phyloP scores from a whole-genome alignment of 2,888 invertebrate genomes.

The Ornithoptera alexandrae region DNA sequence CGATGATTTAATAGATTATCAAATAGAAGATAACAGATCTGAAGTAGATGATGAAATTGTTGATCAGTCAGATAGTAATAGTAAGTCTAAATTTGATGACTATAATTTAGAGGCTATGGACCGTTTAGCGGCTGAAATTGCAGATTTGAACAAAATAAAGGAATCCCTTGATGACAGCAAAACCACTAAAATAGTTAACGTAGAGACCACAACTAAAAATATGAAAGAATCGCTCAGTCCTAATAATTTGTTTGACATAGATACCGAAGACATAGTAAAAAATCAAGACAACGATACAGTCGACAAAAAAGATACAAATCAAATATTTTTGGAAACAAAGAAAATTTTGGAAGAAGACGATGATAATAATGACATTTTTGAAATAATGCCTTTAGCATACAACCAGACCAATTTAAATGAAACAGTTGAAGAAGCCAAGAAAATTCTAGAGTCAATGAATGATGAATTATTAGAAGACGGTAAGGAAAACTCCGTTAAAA shows the following conservation, averaged over 20 bases:
- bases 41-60: slow-evolving; percentile 32
- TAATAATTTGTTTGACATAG: slow-evolving; percentile 12
- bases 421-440: slow-evolving; percentile 41
- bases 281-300: neutral
- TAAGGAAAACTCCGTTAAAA: slow-evolving; percentile 22
- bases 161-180: slow-evolving; percentile 15
- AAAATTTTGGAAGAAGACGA: slow-evolving; percentile 30
- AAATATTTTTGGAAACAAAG: slow-evolving; percentile 30
- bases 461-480: slow-evolving; percentile 22
- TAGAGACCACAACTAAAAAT: too few relatives aligned
- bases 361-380: slow-evolving; percentile 24
- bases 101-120: slow-evolving; percentile 3
- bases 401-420: slow-evolving; percentile 33
- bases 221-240: neutral
- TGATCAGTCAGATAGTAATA: slow-evolving; percentile 18
- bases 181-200: neutral
- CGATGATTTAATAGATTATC: slow-evolving; percentile 46
- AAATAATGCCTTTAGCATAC: slow-evolving; percentile 23
- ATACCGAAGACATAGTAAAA: slow-evolving; percentile 20
- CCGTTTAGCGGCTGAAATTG: slow-evolving; percentile 15
- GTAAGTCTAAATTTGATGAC: slow-evolving; percentile 4
- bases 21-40: slow-evolving; percentile 57
- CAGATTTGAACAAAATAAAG: slow-evolving; percentile 23
- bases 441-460: slow-evolving; percentile 36
- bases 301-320: slow-evolving; percentile 4